Evolutionary conservation across 2,888 invertebrate genomes (phyloP), one percentile per base, ranked within the genome.

Genomic region (Drymonia ruficornis): DNA sequence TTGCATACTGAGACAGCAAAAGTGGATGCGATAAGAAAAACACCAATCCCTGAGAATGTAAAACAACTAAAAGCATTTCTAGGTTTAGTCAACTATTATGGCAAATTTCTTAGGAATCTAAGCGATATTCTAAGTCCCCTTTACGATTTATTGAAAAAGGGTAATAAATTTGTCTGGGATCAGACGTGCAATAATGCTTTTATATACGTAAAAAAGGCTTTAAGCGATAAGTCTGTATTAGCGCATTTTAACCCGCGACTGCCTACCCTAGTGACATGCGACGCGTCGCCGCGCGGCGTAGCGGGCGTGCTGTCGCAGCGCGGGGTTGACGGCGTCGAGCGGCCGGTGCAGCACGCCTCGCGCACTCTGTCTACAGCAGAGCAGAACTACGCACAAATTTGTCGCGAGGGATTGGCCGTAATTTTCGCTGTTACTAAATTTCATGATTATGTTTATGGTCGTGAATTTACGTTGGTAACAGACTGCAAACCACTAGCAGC

Each of bases 321-420:
- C 31, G 31, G 31, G 1, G 31, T 1, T 8, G n/a, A 38, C n/a
- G 38, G 38, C 38, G 5, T 15, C 38, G 38, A 38, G 38, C 38
- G 15, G n/a, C 38, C 42, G 16, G 16, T 18, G 42, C 42, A n/a
- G 42, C 42, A 42, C 7, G 42, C 42, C 11, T 42, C 42, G 42
- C 42, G 38, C n/a, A 38, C 38, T 5, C 2, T 38, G n/a, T 38
- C 38, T 1, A 5, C 42, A 9, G 16, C 42, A 1, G 38, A 38
- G 7, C 38, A 38, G 15, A 38, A 38, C 38, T 38, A 38, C 15
- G 38, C 31, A 31, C 15, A 13, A n/a, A 5, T 6, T 4, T 38
- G 38, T 38, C 15, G 38, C 2, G 38, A 38, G 13, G 38, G 38
- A n/a, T 15, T 38, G 38, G 15, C 38, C 1, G 38, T 38, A 7